Conservation (phyloP, 1,140 invertebrate species). For the Phenacoccus solenopsis region DNA sequence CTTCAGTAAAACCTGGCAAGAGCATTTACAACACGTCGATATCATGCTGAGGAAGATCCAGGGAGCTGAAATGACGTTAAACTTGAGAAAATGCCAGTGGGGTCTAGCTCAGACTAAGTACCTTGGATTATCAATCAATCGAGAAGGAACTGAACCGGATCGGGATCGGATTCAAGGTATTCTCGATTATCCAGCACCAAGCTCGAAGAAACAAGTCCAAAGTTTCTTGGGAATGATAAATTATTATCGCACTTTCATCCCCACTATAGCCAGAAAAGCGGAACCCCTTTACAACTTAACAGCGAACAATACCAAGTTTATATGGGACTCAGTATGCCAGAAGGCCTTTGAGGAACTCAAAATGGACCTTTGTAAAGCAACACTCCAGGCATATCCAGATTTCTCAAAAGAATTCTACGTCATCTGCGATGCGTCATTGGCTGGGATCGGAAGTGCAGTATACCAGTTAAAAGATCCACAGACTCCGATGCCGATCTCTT, state of each 20-base stretch:
- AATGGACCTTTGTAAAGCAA: too few relatives aligned
- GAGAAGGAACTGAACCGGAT: neutral
- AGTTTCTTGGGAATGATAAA: constrained; percentile 31
- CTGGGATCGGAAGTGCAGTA: too few relatives aligned
- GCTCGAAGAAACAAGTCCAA: constrained; percentile 27
- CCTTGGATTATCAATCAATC: neutral
- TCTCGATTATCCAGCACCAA: constrained; percentile 14
- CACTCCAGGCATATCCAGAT: too few relatives aligned
- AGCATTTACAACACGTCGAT: neutral
- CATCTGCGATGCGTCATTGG: too few relatives aligned
- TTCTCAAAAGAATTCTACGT: too few relatives aligned
- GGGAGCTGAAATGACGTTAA: neutral
- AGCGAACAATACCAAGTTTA: too few relatives aligned
- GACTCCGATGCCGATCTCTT: too few relatives aligned
- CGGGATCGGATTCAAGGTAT: neutral
- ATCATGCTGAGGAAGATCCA: neutral
- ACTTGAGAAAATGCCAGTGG: constrained; percentile 12
- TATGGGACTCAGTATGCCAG: too few relatives aligned
- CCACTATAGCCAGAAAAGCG: too few relatives aligned
- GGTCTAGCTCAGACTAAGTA: neutral
- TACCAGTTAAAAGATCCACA: too few relatives aligned
- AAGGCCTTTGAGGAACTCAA: too few relatives aligned
- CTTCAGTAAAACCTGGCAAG: neutral
- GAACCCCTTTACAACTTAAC: too few relatives aligned
- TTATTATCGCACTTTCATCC: constrained; percentile 33